Evolutionary conservation across 2,888 invertebrate genomes (phyloP), one percentile per base, ranked within the genome.

Genomic region (Resseliella maxima): DNA sequence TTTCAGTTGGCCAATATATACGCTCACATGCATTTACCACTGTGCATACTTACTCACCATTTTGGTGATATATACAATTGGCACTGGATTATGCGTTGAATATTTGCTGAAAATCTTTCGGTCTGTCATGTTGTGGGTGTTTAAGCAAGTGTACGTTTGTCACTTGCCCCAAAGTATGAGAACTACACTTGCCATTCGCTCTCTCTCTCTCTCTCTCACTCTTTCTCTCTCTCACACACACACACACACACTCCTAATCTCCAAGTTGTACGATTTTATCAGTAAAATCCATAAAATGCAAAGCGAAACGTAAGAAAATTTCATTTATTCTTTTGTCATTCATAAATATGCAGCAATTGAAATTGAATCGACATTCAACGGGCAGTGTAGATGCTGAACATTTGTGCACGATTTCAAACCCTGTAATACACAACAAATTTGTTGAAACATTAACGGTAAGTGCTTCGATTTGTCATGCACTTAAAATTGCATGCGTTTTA

Each of bases 391-490:
- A 72, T 72, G 59, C 6, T 1, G 12, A 10, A 31, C 59, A 59
- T 10, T 59, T 59, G n/a, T 3, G 31, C 72, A 3, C 59, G 24
- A 59, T 12, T 24, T 24, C 59, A 3, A 15, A 72, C 18, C 72
- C 35, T 24, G 15, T 31, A 72, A 72, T 31, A 31, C 15, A 72
- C 59, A 24, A 41, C 72, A 72, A 72, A 72, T 72, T 72, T 72
- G 72, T 72, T 72, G 72, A 72, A 72, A 72, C 72, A 72, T 72
- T 72, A 72, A 72, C 31, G 31, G 31, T 72, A 72, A 72, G 72
- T 72, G 72, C 72, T 72, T 72, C 72, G 72, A 72, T 72, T 72
- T 72, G 72, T 72, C 72, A 72, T 72, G 72, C 31, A 72, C 72
- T 72, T 72, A 72, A 72, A 72, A 72, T 72, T 72, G 72, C 72